Evolutionary conservation across 1,140 invertebrate genomes (phyloP).

Genomic region (Coboldia fuscipes): DNA sequence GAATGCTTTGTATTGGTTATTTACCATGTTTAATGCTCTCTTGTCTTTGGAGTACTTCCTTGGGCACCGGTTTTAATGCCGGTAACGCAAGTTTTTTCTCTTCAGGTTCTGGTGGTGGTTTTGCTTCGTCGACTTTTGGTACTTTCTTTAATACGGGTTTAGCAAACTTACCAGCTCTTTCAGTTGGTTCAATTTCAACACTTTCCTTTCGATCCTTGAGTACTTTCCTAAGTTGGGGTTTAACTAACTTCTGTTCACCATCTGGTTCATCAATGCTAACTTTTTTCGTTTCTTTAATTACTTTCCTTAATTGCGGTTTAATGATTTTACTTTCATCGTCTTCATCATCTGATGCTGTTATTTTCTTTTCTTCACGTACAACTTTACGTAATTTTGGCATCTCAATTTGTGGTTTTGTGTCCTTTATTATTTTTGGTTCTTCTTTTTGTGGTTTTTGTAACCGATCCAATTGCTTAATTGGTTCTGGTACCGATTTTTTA

Average conservation of each 20-base stretch:
- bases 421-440: not conserved
- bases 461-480: constrained; percentile 9
- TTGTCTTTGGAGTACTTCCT: not conserved
- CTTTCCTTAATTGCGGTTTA: not conserved
- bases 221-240: too few relatives aligned
- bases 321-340: not conserved
- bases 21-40: not conserved
- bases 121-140: not conserved
- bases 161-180: not conserved
- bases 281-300: too few relatives aligned
- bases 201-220: too few relatives aligned
- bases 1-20: not conserved
- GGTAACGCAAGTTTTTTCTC: not conserved
- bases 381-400: constrained; percentile 15
- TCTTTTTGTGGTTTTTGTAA: constrained; percentile 1
- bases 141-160: not conserved
- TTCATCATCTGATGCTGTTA: not conserved
- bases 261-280: too few relatives aligned
- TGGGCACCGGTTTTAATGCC: not conserved
- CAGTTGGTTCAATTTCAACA: too few relatives aligned
- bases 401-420: not conserved
- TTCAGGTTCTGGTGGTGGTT: not conserved
- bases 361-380: constrained; percentile 2
- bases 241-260: too few relatives aligned
- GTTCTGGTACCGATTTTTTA: constrained; percentile 5